These are phyloP conservation scores for Neosalanx taihuensis DNA, from an alignment of 2,797 vertebrate genomes.

Conservation along the genomic window DNA sequence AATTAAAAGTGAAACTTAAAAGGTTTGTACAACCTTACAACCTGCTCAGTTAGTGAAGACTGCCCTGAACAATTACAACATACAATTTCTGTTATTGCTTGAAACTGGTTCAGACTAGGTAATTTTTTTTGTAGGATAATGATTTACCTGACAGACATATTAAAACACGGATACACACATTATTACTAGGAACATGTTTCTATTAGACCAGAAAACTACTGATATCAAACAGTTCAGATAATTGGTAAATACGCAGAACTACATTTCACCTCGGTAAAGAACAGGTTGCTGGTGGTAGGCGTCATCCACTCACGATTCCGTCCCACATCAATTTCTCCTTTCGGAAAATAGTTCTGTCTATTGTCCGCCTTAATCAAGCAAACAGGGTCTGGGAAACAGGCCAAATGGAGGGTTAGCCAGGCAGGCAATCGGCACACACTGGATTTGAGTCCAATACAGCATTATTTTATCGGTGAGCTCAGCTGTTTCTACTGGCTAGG, in stretches of 20 bases:
- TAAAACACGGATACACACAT: too few relatives aligned
- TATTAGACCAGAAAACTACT: too few relatives aligned
- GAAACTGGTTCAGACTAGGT: too few relatives aligned
- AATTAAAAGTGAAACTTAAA: not conserved
- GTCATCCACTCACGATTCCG: conserved; percentile 39
- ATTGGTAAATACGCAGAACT: not conserved
- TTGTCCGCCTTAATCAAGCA: not conserved
- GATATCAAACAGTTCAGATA: not conserved
- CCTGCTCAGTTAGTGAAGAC: not conserved
- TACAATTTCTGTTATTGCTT: not conserved
- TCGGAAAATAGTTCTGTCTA: conserved; percentile 40
- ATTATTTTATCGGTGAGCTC: not conserved
- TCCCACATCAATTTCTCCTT: conserved; percentile 37
- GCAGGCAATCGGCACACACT: conserved; percentile 2
- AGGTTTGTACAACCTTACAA: not conserved
- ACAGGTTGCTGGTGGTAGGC: conserved; percentile 41
- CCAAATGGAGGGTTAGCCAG: not conserved
- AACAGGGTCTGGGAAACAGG: conserved; percentile 30
- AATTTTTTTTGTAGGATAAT: too few relatives aligned
- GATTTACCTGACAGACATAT: too few relatives aligned
- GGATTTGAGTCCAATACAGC: not conserved
- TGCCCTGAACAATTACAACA: not conserved
- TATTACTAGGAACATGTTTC: too few relatives aligned
- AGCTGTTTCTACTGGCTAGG: not conserved
- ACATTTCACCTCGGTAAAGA: conserved; percentile 47